Conservation (phyloP, 1,140 invertebrate species). For the Drosophila bocki region DNA sequence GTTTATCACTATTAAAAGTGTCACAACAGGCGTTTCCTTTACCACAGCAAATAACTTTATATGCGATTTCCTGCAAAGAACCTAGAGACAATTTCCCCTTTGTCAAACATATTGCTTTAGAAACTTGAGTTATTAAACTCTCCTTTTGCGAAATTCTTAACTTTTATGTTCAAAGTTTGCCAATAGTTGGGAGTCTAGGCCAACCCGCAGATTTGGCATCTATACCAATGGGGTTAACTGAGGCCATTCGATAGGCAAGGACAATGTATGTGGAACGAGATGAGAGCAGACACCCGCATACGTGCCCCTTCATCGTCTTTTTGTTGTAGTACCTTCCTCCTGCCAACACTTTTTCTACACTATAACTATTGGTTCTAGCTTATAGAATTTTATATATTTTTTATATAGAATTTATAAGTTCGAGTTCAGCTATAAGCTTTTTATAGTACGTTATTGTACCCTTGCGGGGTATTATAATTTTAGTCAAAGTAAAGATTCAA, state of each 20-base stretch:
- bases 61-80: neutral
- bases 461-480: too few relatives aligned
- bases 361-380: neutral
- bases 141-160: slow-evolving; percentile 11
- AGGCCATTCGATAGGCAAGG: slow-evolving; percentile 37
- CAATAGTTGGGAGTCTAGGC: slow-evolving; percentile 1
- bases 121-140: slow-evolving; percentile 6
- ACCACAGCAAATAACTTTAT: neutral
- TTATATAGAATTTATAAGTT: neutral
- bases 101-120: slow-evolving; percentile 19
- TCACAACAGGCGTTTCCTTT: too few relatives aligned
- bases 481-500: too few relatives aligned
- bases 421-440: neutral
- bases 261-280: slow-evolving; percentile 37
- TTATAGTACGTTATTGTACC: neutral
- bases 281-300: slow-evolving; percentile 21
- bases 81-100: neutral
- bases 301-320: neutral
- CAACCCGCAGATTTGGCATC: slow-evolving; percentile 26
- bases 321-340: neutral
- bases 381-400: neutral
- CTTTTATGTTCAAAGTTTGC: slow-evolving; percentile 12
- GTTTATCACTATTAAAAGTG: neutral
- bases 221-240: slow-evolving; percentile 34
- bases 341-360: neutral